Base-by-base conservation (phyloP, 2,888 invertebrate species). In the Cyrtodaria siliqua region DNA sequence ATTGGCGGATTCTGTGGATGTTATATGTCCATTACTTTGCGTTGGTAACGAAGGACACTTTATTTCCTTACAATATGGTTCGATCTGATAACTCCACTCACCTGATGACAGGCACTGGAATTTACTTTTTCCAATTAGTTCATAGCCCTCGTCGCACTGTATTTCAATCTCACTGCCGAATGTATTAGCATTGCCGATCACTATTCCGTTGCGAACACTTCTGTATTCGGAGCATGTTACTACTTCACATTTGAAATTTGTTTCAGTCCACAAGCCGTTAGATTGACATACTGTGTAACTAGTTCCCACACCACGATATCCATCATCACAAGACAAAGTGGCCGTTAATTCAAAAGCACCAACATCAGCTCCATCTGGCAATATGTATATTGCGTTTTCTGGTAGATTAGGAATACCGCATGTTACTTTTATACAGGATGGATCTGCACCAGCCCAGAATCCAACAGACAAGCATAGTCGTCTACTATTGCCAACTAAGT, bases 211-310 rank as follows among this genome's bases (percentile, higher is more conserved):
- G 3, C 9, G 18, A 24, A 84, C 20, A 1, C 18, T 8, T 4
- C 29, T 68, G 38, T 91, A n/a, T 8, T 64, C 20, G 75, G 74
- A 83, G 50, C 92, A 91, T 6, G 69, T 64, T 2, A 88, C 76
- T 26, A 76, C 79, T 23, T 79, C 69, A 64, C 93, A 93, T 2
- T 67, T 66, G 16, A 92, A 89, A 14, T 83, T 64, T 6, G 85
- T 81, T 1, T 83, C 82, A 38, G 88, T 90, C 93, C 93, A 93
- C 9, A 75, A 69, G 0, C 92, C 91, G 73, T 91, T 86, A 9
- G 85, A 82, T 29, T 85, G 83, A 69, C 93, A 93, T 0, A 55
- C 71, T 42, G 69, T 71, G 42, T 40, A 64, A 44, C 61, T 88
- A 9, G 50, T 64, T n/a, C 75, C 77, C 2, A 71, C 33, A 61